Evolutionary conservation across 1,140 invertebrate genomes (phyloP), one percentile per base, ranked within the genome.

Genomic region (Caenorhabditis latens): DNA sequence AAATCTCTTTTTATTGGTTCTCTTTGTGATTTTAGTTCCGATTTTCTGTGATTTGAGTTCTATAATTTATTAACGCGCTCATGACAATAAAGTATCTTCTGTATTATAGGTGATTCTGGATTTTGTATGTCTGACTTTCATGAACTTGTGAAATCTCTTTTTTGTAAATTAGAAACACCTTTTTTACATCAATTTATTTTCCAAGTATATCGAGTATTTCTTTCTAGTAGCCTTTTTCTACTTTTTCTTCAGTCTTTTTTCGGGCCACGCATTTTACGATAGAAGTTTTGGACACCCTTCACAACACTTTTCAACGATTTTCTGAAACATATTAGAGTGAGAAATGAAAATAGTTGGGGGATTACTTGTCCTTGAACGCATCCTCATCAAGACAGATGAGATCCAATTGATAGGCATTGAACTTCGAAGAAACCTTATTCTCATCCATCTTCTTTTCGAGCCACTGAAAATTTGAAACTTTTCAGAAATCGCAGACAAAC

Each of bases 291-390:
- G 14, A 79, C 71, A 7, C 40, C n/a, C 24, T 42, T 79, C 46
- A 79, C 71, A 21, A 79, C 71, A 79, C 46, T 79, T 24, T 79
- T 79, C 71, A 79, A 50, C 2, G 71, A 79, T 50, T 79, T 79
- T 79, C 71, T 79, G 71, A 79, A 79, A 79, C 13, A 4, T 24
- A 16, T 46, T 46, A 19, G 1, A 19, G 65, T 32, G 46, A 14
- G 24, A 79, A 24, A 79, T 11, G 14, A 8, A 19, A 4, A 24
- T 24, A 14, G 14, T 40, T 7, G 3, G 13, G 46, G 46, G 11
- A 42, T 13, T 4, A 79, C 71, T 79, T 79, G 46, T 79, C n/a
- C 4, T 48, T 50, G 46, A 79, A 50, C 0, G 43, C 71, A 24
- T 79, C 40, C n/a, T 79, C 24, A n/a, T 79, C 71, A n/a, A 79